A percentile compares a stretch with the other conserved stretches of the same genome.
Conservation (phyloP, 2,797 vertebrate genomes). For the Danio kyathit region DNA sequence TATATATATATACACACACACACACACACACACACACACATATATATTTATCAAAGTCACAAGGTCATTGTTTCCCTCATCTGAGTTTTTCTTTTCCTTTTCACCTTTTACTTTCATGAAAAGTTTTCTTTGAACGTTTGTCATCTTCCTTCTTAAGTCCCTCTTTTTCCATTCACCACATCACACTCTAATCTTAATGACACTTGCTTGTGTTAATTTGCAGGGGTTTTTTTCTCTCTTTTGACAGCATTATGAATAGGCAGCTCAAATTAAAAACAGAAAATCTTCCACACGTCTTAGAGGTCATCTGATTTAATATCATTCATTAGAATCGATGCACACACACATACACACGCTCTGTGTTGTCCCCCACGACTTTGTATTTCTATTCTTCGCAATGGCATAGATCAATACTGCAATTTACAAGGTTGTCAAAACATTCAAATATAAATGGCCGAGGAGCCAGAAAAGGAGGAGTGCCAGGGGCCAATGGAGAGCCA, state of each 20-base stretch:
- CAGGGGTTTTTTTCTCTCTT: neutral
- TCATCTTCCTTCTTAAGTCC: neutral
- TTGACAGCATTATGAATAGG: slow-evolving; percentile 37
- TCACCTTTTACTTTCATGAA: slow-evolving; percentile 45
- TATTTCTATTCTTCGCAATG: slow-evolving; percentile 58
- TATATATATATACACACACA: too few relatives aligned
- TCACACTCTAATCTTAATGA: slow-evolving; percentile 16
- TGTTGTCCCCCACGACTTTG: slow-evolving; percentile 55
- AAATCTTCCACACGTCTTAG: slow-evolving; percentile 38
- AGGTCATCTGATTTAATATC: slow-evolving; percentile 52
- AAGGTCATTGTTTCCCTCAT: slow-evolving; percentile 42
- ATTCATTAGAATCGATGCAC: slow-evolving; percentile 55
- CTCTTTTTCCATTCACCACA: slow-evolving; percentile 9
- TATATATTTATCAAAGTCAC: slow-evolving; percentile 57
- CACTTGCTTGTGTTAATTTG: slow-evolving; percentile 33
- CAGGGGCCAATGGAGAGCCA: slow-evolving; percentile 16
- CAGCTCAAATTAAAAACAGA: slow-evolving; percentile 48
- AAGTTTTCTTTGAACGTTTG: neutral
- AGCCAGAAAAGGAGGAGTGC: slow-evolving; percentile 42
- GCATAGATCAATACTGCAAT: slow-evolving; percentile 67
- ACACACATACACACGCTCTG: slow-evolving; percentile 7
- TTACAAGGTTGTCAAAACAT: slow-evolving; percentile 69
- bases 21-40: too few relatives aligned
- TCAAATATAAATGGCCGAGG: slow-evolving; percentile 66
- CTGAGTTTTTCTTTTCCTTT: slow-evolving; percentile 27